Conservation (phyloP, 2,888 invertebrate species). For the Ctenicera cuprea region DNA sequence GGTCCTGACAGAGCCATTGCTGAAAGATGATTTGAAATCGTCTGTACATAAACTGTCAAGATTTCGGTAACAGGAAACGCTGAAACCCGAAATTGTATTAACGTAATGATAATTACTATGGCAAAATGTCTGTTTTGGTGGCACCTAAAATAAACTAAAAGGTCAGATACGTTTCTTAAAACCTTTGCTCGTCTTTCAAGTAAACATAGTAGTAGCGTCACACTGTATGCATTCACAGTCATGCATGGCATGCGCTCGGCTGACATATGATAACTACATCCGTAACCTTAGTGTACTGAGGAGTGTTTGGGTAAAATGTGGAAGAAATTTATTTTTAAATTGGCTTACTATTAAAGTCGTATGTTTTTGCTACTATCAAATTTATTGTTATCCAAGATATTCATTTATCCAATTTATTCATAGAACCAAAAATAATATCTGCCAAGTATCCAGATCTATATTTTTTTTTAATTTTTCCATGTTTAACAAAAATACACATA, state of each 20-base stretch:
- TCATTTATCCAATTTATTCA: no score
- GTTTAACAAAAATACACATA: no score
- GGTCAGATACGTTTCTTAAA: conserved; percentile 50
- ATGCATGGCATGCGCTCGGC: conserved; percentile 39
- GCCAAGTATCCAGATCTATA: no score
- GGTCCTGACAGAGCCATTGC: neutral
- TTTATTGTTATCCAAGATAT: no score
- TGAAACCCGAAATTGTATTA: neutral
- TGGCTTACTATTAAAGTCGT: no score
- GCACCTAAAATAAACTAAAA: conserved; percentile 50
- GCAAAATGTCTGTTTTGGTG: conserved; percentile 17
- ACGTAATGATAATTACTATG: conserved; percentile 12
- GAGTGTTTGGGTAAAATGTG: no score
- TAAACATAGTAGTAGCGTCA: conserved; percentile 35
- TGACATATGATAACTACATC: conserved; percentile 49
- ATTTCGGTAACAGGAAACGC: neutral
- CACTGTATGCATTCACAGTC: conserved; percentile 46
- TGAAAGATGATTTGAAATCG: conserved; percentile 13
- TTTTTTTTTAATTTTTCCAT: no score
- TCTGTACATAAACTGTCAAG: neutral
- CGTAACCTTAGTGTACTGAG: conserved; percentile 12
- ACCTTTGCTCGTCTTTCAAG: conserved; percentile 47
- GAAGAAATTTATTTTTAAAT: no score
- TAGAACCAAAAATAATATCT: no score
- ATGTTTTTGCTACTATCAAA: no score